These are phyloP conservation scores for Cheiracanthium punctorium DNA, from an alignment of 2,888 invertebrate genomes.

Conservation along the genomic window DNA sequence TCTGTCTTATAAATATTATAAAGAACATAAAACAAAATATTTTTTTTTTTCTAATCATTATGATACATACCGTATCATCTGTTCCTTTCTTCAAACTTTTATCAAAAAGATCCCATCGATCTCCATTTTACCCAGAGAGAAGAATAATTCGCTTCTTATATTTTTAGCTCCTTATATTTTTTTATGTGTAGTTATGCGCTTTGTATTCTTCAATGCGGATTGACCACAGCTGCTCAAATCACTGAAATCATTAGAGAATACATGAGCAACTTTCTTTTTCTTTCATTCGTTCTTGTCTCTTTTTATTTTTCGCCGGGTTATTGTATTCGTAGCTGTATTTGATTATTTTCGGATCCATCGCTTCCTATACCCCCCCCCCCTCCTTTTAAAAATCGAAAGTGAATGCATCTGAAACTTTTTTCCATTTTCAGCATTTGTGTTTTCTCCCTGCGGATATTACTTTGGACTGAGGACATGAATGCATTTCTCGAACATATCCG, in stretches of 20 bases:
- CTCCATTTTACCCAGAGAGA: conserved; percentile 5
- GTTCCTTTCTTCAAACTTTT: conserved; percentile 20
- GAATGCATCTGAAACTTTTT: background rate
- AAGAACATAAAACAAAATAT: too few species aligned
- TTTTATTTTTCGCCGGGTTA: too few species aligned
- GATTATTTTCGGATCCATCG: background rate
- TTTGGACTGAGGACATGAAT: too few species aligned
- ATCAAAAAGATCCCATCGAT: conserved; percentile 41
- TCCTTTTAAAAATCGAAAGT: background rate
- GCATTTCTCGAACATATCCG: too few species aligned
- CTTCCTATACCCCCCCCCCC: background rate
- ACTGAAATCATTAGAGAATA: conserved; percentile 51
- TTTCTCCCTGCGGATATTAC: too few species aligned
- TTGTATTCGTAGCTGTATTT: background rate
- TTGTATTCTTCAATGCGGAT: conserved; percentile 49
- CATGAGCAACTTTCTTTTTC: background rate
- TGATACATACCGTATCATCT: conserved; percentile 40
- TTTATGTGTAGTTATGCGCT: conserved; percentile 11
- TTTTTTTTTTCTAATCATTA: conserved; percentile 30
- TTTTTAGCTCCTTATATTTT: background rate
- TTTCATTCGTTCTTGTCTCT: too few species aligned
- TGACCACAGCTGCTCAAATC: conserved; percentile 64
- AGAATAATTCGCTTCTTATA: conserved; percentile 5
- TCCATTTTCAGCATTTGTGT: background rate
- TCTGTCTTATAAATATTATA: too few species aligned